Evolutionary conservation across 2,113 vertebrate species (phyloP).

Genomic region (Stegostoma tigrinum): DNA sequence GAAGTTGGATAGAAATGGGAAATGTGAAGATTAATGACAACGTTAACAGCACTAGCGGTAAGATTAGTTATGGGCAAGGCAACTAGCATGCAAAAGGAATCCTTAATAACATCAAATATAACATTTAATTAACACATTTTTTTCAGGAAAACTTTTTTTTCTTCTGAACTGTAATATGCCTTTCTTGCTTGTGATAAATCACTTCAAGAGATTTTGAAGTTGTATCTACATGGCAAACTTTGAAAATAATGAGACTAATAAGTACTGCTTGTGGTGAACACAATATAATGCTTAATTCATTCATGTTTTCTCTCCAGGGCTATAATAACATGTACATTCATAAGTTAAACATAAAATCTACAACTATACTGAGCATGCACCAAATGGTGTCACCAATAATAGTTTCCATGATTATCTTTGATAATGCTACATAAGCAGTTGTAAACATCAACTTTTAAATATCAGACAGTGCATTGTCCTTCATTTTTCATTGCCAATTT

Average conservation of each 20-base stretch:
- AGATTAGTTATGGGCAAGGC: not conserved
- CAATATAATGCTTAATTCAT: not conserved
- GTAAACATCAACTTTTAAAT: not conserved
- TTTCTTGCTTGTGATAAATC: not conserved
- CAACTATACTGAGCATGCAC: not conserved
- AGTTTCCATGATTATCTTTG: not conserved
- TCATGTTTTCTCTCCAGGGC: not conserved
- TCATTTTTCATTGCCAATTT: not conserved
- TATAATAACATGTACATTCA: not conserved
- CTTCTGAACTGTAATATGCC: not conserved
- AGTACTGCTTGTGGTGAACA: not conserved
- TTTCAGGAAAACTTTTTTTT: not conserved
- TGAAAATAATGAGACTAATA: not conserved
- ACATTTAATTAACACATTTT: not conserved
- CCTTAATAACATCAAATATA: not conserved
- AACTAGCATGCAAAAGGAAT: not conserved
- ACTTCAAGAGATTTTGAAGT: not conserved
- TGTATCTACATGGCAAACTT: not conserved
- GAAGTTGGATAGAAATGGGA: not conserved
- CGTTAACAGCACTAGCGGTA: not conserved
- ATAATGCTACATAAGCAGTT: not conserved
- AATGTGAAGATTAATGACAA: not conserved
- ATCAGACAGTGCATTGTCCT: not conserved
- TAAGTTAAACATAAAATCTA: not conserved
- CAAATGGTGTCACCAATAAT: not conserved